phyloP scores from a whole-genome alignment of 37 sponge, comb jelly and placozoan species.

The Ephydatia muelleri region DNA sequence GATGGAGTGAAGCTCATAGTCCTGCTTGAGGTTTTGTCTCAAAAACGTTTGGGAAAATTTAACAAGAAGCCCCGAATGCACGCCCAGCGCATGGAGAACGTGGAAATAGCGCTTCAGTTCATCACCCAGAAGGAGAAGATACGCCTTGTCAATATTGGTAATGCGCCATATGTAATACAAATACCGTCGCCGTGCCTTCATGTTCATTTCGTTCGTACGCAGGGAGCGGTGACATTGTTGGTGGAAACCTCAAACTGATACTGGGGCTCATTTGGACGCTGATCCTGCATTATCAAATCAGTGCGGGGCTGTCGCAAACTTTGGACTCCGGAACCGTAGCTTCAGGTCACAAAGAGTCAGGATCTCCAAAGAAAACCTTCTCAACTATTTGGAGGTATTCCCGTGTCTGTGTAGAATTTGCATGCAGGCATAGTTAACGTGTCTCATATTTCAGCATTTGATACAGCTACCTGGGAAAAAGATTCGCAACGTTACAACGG shows the following conservation, averaged over 20 bases:
- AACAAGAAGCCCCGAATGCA: constrained; percentile 83
- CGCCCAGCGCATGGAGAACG: constrained; percentile 94
- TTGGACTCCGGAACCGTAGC: too few species aligned
- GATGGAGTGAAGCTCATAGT: constrained; percentile 90
- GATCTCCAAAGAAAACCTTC: not conserved
- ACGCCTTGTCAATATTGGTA: constrained; percentile 86
- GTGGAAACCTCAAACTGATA: constrained; percentile 81
- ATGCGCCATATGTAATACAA: not conserved
- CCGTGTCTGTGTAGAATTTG: not conserved
- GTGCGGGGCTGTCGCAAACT: constrained; percentile 17
- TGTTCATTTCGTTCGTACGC: too few species aligned
- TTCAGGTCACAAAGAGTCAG: not conserved
- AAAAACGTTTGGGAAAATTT: constrained; percentile 74
- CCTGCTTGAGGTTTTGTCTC: constrained; percentile 83
- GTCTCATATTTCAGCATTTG: not conserved
- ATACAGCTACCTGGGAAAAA: constrained; percentile 22
- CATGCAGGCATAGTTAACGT: not conserved
- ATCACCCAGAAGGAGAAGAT: constrained; percentile 70
- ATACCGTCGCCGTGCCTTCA: not conserved
- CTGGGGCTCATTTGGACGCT: constrained; percentile 90
- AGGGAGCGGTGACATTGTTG: constrained; percentile 48
- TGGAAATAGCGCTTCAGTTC: constrained; percentile 75
- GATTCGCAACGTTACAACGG: constrained; percentile 71
- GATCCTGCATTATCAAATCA: constrained; percentile 89
- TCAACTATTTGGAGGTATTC: not conserved